Evolutionary conservation across 2,113 vertebrate species (phyloP), one percentile per base, ranked within the genome.

Genomic region (Ifrita kowaldi): DNA sequence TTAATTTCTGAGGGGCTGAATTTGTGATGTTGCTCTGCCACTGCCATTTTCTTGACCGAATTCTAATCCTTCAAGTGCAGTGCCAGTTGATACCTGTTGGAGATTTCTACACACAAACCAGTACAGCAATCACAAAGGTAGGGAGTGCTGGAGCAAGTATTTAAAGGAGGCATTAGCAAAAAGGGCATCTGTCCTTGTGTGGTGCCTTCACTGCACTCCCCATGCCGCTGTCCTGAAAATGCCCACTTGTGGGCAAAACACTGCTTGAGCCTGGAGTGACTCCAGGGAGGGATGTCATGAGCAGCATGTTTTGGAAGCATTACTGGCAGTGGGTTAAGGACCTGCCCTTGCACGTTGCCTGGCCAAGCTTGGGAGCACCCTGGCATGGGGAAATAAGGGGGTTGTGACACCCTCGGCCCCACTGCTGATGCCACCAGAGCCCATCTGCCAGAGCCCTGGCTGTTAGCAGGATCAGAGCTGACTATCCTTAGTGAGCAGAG

Each of bases 11-110:
- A 53, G 20, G 46, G 42, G 9, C 11, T 84, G 46, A 46, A 20
- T 64, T 68, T 35, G n/a, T 1, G 4, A 62, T 28, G 41, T 16
- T 41, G 10, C 19, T 86, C 24, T 81, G 59, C 24, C 76, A 68
- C 33, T 2, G 1, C 18, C 0, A 0, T 56, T 71, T 87, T 71
- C 44, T 56, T 85, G 82, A 71, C 44, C 8, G 2, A 90, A 52
- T 30, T 73, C 24, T 73, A 76, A 60, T 49, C 24, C 27, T 89
- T 32, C 46, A 69, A 35, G 30, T 76, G 27, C 0, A 1, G 44
- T 28, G 1, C n/a, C 63, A 35, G 21, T 1, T 1, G 4, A 46
- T 37, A 22, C 3, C 0, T 76, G 5, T 5, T 28, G 7, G 53
- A 71, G 35, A 55, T 39, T 15, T 47, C 39, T 26, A 21, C 18